Evolutionary conservation across 2,797 vertebrate genomes (phyloP), one percentile per base, ranked within the genome.

Genomic region (Hippocampus kuda): DNA sequence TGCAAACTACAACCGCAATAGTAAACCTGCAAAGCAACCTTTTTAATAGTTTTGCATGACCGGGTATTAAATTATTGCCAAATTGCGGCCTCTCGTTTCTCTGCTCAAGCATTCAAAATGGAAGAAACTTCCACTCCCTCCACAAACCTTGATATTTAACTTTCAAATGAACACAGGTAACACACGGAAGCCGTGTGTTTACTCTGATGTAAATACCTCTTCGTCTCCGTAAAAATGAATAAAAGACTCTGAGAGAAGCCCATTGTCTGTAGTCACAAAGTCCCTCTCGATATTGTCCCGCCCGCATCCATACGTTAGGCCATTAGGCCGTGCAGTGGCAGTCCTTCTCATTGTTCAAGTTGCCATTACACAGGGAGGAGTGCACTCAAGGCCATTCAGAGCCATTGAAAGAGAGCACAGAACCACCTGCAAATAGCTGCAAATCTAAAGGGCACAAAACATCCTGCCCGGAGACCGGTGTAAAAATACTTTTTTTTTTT

Each of bases 301-400:
- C 34, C 7, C 44, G 13, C 13, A 62, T 70, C 75, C 74, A 79
- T 79, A 76, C 76, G 76, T 84, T 77, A 81, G 82, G 77, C 71
- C 79, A 80, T 82, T 72, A 80, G 70, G 75, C 67, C 4, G 51
- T 74, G 77, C 75, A 74, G 74, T 66, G 78, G 72, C 75, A 49
- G n/a, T 81, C 71, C 57, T 71, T 77, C 72, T 83, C 81, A 80
- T 86, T 85, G 82, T 86, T 81, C 78, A 46, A 1, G 11, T 57
- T 71, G 80, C 84, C 80, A 68, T 84, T 85, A 65, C 63, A 81
- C 67, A 73, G 63, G 34, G 72, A 83, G 72, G 83, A 88, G 84
- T 82, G 80, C 84, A 71, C 83, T 86, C 81, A 22, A 69, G 81
- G 80, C 78, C 72, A 84, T 85, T 86, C 78, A 79, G 72, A 80